These are phyloP conservation scores for Euwallacea similis DNA, from an alignment of 1,140 invertebrate species.

Conservation along the genomic window DNA sequence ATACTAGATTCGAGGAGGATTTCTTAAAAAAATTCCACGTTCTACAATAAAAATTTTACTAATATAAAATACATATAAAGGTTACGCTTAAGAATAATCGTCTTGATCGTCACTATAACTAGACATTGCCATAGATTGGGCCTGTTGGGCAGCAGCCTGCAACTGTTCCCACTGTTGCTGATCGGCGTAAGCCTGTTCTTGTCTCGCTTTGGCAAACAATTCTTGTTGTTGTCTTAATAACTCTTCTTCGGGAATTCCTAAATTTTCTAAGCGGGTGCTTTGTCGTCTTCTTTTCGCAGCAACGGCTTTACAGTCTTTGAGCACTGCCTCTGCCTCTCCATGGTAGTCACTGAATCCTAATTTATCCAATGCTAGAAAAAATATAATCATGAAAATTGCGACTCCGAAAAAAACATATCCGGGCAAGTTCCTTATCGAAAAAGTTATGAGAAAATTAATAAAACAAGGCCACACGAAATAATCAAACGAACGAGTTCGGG, in stretches of 20 bases:
- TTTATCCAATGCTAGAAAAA: conserved; percentile 80
- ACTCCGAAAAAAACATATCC: too few species aligned
- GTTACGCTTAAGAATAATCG: conserved; percentile 51
- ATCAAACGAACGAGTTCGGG: too few species aligned
- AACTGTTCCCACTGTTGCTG: conserved; percentile 88
- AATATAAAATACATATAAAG: background rate
- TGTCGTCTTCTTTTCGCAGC: conserved; percentile 91
- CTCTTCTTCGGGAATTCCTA: conserved; percentile 97
- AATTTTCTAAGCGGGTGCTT: conserved; percentile 92
- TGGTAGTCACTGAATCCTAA: conserved; percentile 93
- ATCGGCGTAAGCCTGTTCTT: conserved; percentile 84
- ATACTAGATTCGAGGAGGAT: too few species aligned
- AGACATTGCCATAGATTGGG: conserved; percentile 52
- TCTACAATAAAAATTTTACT: conserved; percentile 1
- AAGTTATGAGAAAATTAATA: too few species aligned
- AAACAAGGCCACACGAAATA: too few species aligned
- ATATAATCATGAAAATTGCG: background rate
- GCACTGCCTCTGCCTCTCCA: conserved; percentile 89
- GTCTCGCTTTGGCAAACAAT: conserved; percentile 94
- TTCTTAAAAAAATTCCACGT: too few species aligned
- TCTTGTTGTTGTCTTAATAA: conserved; percentile 95
- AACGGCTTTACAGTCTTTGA: conserved; percentile 94
- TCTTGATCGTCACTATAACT: conserved; percentile 59
- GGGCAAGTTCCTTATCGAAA: too few species aligned
- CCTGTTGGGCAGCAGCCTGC: conserved; percentile 65